Conservation (phyloP, 2,113 vertebrate genomes). For the Cygnus buccinator region DNA sequence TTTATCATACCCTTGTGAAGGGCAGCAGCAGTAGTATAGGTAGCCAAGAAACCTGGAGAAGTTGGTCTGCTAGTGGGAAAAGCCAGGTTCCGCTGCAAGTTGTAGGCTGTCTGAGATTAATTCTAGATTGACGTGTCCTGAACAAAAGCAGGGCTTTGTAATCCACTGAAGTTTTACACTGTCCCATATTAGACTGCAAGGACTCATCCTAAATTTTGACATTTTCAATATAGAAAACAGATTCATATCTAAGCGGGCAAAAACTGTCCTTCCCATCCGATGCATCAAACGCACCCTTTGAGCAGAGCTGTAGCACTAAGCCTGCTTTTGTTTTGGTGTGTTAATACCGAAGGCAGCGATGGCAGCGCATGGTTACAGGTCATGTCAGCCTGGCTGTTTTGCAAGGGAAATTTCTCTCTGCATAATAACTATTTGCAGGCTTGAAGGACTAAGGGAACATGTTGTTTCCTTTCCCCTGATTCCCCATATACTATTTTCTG, state of each 20-base stretch:
- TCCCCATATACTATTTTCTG: neutral
- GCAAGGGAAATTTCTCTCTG: neutral
- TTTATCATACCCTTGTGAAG: neutral
- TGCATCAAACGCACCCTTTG: neutral
- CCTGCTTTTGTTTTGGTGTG: neutral
- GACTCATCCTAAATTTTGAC: neutral
- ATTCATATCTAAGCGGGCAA: neutral
- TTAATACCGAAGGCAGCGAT: neutral
- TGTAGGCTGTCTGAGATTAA: neutral
- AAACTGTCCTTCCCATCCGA: neutral
- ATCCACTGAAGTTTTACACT: neutral
- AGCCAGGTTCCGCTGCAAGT: neutral
- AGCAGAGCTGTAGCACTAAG: neutral
- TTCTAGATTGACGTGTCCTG: neutral
- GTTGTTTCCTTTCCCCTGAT: neutral
- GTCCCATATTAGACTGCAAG: neutral
- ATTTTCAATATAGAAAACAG: neutral
- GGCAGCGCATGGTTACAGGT: neutral
- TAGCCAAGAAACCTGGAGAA: neutral
- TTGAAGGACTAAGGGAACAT: neutral
- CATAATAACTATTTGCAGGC: neutral
- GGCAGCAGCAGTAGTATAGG: neutral
- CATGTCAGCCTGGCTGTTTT: neutral
- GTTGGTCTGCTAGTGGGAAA: neutral
- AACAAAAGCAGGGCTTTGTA: neutral